Evolutionary conservation across 2,797 vertebrate species (phyloP).

Genomic region (Melanotaenia maccullochi): DNA sequence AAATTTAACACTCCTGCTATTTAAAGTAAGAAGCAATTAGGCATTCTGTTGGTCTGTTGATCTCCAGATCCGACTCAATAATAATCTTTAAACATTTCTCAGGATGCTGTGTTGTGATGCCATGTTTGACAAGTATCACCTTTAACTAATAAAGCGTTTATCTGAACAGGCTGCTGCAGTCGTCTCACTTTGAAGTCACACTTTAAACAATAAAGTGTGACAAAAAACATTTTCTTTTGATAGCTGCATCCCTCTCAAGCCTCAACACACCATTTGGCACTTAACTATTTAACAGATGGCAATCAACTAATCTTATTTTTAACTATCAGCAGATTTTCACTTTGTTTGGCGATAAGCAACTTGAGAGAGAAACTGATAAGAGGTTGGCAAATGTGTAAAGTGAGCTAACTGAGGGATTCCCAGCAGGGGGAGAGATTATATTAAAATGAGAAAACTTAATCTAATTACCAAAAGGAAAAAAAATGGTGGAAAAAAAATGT

Average conservation of each 20-base stretch:
- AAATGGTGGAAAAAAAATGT: neutral
- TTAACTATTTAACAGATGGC: conserved; percentile 76
- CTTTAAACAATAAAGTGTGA: conserved; percentile 38
- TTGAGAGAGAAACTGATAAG: conserved; percentile 67
- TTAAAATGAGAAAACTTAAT: neutral
- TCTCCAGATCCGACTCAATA: conserved; percentile 32
- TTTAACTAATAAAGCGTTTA: conserved; percentile 54
- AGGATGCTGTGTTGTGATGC: conserved; percentile 42
- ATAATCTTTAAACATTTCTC: conserved; percentile 47
- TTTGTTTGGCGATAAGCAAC: conserved; percentile 67
- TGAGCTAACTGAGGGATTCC: conserved; percentile 27
- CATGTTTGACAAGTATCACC: conserved; percentile 56
- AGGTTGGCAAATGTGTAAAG: conserved; percentile 46
- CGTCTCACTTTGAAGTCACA: conserved; percentile 61
- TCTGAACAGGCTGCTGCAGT: conserved; percentile 28
- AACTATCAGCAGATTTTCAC: conserved; percentile 68
- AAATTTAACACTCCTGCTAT: no score
- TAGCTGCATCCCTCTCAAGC: conserved; percentile 30
- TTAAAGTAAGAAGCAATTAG: no score
- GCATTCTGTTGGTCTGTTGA: neutral
- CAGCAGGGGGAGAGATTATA: neutral
- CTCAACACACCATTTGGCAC: conserved; percentile 29
- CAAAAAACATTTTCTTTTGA: conserved; percentile 21
- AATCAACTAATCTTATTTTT: conserved; percentile 75
- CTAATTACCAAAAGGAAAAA: conserved; percentile 17